Evolutionary conservation across 2,888 invertebrate genomes (phyloP).

Genomic region (Agonopterix alstromeriana): DNA sequence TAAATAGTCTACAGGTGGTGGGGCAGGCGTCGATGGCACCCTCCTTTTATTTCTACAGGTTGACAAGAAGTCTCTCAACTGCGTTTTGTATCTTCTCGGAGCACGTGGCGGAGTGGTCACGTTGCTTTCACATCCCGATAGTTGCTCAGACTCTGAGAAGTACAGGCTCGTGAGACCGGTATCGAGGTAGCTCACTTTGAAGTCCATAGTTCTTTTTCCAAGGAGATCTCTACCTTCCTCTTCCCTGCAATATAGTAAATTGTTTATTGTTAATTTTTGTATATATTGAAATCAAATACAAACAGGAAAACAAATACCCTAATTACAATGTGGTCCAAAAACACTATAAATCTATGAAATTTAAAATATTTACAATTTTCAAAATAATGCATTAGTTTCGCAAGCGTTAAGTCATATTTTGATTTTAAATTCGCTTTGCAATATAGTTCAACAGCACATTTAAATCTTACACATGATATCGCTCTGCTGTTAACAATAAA

Average conservation of each 20-base stretch:
- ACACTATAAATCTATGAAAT: no score
- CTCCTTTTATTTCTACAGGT: conserved; percentile 92
- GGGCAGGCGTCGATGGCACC: conserved; percentile 73
- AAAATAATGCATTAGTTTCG: no score
- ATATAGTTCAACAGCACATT: no score
- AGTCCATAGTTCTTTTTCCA: conserved; percentile 99
- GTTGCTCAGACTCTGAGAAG: conserved; percentile 90
- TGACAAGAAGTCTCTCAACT: conserved; percentile 93
- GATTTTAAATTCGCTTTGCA: no score
- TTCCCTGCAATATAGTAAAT: conserved; percentile 82
- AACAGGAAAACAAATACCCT: no score
- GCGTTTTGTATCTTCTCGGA: conserved; percentile 94
- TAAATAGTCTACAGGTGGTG: conserved; percentile 83
- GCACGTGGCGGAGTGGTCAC: conserved; percentile 86
- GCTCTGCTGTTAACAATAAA: no score
- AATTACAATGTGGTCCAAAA: no score
- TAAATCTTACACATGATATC: no score
- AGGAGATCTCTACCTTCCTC: conserved; percentile 98
- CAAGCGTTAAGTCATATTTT: no score
- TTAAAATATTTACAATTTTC: no score
- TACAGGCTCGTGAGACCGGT: conserved; percentile 94
- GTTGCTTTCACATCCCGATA: conserved; percentile 78
- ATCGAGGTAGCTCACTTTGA: conserved; percentile 98
- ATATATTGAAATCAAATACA: no score
- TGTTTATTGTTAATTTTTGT: not conserved